phyloP scores from a whole-genome alignment of 1,140 invertebrate species.

The Scaptomyza montana region DNA sequence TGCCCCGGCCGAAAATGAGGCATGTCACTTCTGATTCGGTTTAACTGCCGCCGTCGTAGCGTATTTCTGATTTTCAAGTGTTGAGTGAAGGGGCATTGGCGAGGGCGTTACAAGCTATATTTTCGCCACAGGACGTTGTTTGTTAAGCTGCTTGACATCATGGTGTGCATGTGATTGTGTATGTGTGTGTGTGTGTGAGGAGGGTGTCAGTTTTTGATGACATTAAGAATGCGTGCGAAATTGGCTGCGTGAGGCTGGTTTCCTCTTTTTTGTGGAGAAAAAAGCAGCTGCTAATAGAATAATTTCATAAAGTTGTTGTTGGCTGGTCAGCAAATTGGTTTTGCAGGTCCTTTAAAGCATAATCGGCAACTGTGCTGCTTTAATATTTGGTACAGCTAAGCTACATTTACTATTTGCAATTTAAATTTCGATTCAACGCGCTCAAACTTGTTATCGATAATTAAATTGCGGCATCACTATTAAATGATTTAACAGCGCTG shows the following conservation, averaged over 20 bases:
- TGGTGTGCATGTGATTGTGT: constrained; percentile 3
- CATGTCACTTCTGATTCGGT: constrained; percentile 78
- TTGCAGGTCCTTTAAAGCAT: constrained; percentile 13
- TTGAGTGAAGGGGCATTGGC: not conserved
- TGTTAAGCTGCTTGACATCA: constrained; percentile 40
- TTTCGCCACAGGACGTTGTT: constrained; percentile 40
- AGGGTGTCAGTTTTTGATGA: constrained; percentile 59
- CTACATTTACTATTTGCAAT: not conserved
- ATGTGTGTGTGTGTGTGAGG: not conserved
- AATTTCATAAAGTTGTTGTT: not conserved
- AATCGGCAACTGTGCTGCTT: not conserved
- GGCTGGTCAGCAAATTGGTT: not conserved
- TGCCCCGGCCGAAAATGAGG: constrained; percentile 67
- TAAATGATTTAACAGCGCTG: not conserved
- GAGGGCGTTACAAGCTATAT: not conserved
- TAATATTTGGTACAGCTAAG: not conserved
- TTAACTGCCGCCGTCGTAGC: constrained; percentile 45
- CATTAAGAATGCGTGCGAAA: constrained; percentile 34
- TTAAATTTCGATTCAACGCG: constrained; percentile 11
- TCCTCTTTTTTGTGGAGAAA: not conserved
- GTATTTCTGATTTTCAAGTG: constrained; percentile 65
- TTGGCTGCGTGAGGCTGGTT: constrained; percentile 4
- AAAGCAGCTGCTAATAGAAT: constrained; percentile 1
- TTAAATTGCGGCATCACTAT: not conserved
- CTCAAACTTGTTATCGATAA: constrained; percentile 16